Evolutionary conservation across 2,888 invertebrate species (phyloP), one percentile per base, ranked within the genome.

Genomic region (Xestia xanthographa): DNA sequence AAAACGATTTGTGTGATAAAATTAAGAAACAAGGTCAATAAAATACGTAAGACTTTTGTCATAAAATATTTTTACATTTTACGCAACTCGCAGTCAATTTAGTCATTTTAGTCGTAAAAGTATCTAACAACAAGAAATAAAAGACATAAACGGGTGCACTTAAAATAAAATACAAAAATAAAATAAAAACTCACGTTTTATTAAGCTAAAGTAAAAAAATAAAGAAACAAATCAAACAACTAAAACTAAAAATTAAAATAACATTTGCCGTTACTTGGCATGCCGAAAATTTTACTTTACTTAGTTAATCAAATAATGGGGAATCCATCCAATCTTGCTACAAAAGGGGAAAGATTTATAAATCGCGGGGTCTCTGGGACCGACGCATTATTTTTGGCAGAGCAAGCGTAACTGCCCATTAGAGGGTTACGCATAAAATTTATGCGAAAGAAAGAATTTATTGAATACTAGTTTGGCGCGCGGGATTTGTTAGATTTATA

Each of bases 321-420:
- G 78, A 83, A 82, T 85, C 84, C 84, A 86, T 86, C 86, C 87
- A 88, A 90, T 90, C 87, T 81, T 70, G 84, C 86, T 87, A 50
- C 4, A 41, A 71, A 82, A 79, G 87, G 82, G 88, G 86, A 60
- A 80, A 83, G 94, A 94, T 95, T 94, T 94, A 95, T 92, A 91
- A 92, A 91, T 77, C 80, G 90, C 77, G 90, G 93, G 93, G 92
- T 90, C 79, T 88, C 29, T 80, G 79, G 78, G 83, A 88, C 91
- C 92, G 88, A 75, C 66, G 79, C 74, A 86, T 88, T 94, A 94
- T 93, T 94, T 94, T 90, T 94, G 92, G 91, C 91, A 92, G 92
- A 92, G 94, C 92, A 92, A 93, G 92, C 92, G 93, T 90, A 88
- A 91, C 93, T 90, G 86, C 86, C 91, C 92, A 92, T 93, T 93